Evolutionary conservation across 2,888 invertebrate genomes (phyloP).

Genomic region (Globia sparganii): DNA sequence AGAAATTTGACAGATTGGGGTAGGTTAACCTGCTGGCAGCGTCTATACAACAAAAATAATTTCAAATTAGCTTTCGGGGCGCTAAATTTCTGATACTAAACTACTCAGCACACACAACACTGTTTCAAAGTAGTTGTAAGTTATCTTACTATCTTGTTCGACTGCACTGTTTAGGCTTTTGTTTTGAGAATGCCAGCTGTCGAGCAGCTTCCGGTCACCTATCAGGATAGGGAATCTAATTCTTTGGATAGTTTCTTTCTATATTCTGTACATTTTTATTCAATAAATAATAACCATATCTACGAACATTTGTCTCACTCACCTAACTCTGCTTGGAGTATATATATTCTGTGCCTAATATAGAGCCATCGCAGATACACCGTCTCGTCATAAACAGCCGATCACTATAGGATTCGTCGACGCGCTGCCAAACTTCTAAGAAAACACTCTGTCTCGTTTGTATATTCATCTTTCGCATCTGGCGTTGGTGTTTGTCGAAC

Average conservation of each 20-base stretch:
- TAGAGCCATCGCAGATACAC: neutral
- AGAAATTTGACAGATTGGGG: no score
- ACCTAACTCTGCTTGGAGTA: no score
- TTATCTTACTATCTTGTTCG: neutral
- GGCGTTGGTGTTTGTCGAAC: neutral
- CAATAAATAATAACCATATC: neutral
- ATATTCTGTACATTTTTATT: neutral
- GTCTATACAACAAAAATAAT: neutral
- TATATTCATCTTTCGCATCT: neutral
- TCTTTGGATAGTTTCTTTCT: neutral
- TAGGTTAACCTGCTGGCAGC: no score
- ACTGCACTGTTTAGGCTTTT: neutral
- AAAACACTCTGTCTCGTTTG: neutral
- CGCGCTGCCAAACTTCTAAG: neutral
- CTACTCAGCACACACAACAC: neutral
- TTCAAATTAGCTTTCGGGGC: neutral
- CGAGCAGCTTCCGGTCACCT: neutral
- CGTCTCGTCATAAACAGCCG: neutral
- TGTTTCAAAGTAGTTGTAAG: neutral
- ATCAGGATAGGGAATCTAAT: neutral
- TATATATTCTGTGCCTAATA: no score
- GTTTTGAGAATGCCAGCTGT: neutral
- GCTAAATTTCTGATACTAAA: neutral
- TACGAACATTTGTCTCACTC: neutral
- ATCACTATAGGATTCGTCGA: neutral